Percentiles rank a stretch among this genome's conserved stretches.
These are phyloP conservation scores for Aldrovandia affinis DNA, from an alignment of 2,797 vertebrate species.

Conservation along the genomic window DNA sequence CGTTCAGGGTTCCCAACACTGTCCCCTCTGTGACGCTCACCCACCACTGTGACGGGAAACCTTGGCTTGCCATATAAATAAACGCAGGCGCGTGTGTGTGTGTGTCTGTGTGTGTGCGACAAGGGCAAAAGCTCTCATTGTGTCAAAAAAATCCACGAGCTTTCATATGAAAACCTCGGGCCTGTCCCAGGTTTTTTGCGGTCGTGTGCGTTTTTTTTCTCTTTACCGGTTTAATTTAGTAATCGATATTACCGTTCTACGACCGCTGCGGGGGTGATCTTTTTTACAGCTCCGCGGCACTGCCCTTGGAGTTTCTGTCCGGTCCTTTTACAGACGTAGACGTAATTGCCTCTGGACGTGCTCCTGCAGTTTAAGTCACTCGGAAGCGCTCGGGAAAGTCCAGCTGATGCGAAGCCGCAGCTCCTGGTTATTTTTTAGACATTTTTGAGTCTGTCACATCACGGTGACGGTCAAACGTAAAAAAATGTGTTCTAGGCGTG, in stretches of 20 bases:
- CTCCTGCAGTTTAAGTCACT: neutral
- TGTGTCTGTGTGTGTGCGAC: constrained; percentile 24
- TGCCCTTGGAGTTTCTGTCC: constrained; percentile 28
- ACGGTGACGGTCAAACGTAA: too few relatives aligned
- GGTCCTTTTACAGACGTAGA: neutral
- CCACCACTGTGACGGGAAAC: neutral
- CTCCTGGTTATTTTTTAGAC: too few relatives aligned
- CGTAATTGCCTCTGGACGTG: neutral
- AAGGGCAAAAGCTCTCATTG: constrained; percentile 43
- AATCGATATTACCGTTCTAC: constrained; percentile 73
- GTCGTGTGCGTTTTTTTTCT: neutral
- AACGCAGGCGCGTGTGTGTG: constrained; percentile 7
- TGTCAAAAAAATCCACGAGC: constrained; percentile 44
- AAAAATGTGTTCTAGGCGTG: too few relatives aligned
- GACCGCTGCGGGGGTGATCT: constrained; percentile 63
- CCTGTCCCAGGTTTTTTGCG: neutral
- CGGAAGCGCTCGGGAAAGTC: neutral
- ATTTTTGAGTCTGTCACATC: too few relatives aligned
- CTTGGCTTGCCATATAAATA: constrained; percentile 15
- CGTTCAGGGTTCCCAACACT: too few relatives aligned
- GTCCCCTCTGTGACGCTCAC: too few relatives aligned
- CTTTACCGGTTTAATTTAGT: constrained; percentile 70
- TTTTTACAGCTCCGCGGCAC: constrained; percentile 44
- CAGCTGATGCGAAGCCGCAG: neutral
- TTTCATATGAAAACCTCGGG: neutral